Percentiles rank a stretch among this genome's conserved stretches.
phyloP scores from a whole-genome alignment of 2,113 vertebrate species.

The Ranitomeya variabilis region DNA sequence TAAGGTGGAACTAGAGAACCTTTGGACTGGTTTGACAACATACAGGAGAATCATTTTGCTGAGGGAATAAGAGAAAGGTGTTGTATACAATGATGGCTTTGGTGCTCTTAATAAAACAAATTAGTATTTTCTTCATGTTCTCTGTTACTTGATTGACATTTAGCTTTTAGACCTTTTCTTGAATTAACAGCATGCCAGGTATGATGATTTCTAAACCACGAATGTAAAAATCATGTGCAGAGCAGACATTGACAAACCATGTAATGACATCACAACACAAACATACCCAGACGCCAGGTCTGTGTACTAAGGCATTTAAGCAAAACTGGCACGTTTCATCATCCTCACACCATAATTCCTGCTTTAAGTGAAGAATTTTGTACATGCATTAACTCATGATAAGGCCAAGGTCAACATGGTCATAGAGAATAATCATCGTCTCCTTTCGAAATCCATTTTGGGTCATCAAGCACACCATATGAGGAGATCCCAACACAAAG shows the following conservation, averaged over 20 bases:
- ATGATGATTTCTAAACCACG: background rate
- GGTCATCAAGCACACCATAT: background rate
- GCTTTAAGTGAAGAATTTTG: background rate
- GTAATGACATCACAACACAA: background rate
- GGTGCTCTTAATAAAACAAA: constrained; percentile 75
- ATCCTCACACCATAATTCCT: background rate
- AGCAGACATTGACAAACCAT: background rate
- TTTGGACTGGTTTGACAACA: constrained; percentile 48
- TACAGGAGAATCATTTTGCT: constrained; percentile 52
- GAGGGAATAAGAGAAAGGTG: constrained; percentile 25
- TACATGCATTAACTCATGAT: background rate
- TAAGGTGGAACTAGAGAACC: constrained; percentile 61
- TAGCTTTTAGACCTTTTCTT: background rate
- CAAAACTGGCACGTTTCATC: background rate
- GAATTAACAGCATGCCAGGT: constrained; percentile 18
- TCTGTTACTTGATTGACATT: constrained; percentile 45
- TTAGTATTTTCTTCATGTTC: constrained; percentile 68
- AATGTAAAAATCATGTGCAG: background rate
- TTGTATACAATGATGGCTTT: constrained; percentile 70
- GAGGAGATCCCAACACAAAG: background rate
- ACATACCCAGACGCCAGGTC: background rate
- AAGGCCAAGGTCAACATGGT: background rate
- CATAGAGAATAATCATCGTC: background rate
- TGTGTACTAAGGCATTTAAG: constrained; percentile 36
- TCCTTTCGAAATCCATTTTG: background rate